Evolutionary conservation across 2,888 invertebrate species (phyloP).

Genomic region (Glyphotaelius pellucidus): DNA sequence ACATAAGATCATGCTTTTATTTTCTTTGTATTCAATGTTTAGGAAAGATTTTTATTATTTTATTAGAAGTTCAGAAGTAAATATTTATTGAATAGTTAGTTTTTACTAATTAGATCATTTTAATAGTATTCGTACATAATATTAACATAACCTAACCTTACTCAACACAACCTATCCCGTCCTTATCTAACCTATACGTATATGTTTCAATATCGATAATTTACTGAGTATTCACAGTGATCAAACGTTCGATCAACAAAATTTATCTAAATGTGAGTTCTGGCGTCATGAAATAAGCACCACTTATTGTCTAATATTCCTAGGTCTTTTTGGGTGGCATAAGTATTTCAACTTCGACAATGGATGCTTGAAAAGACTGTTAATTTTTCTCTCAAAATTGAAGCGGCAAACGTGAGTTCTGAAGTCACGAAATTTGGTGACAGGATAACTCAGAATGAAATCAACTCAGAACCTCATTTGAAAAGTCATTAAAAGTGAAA

Average conservation of each 20-base stretch:
- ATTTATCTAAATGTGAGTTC: neutral
- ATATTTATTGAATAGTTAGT: too few species aligned
- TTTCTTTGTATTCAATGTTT: neutral
- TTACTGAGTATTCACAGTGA: neutral
- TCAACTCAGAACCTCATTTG: too few species aligned
- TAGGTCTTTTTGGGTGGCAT: too few species aligned
- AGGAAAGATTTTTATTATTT: neutral
- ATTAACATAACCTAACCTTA: neutral
- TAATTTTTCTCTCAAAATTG: too few species aligned
- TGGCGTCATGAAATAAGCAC: neutral
- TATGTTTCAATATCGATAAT: neutral
- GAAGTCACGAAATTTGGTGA: too few species aligned
- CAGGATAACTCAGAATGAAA: too few species aligned
- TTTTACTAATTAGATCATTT: neutral
- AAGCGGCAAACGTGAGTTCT: too few species aligned
- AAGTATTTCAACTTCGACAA: too few species aligned
- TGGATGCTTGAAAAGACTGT: too few species aligned
- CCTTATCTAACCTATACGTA: neutral
- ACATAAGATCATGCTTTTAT: neutral
- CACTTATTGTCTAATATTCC: neutral
- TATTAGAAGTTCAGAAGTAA: too few species aligned
- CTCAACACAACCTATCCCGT: neutral
- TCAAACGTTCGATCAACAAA: neutral
- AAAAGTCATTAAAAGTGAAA: too few species aligned
- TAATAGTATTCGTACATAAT: neutral